A percentile compares a stretch with the other conserved stretches of the same genome.
Conservation (phyloP, 2,888 invertebrate species). For the Brenthis hecate region DNA sequence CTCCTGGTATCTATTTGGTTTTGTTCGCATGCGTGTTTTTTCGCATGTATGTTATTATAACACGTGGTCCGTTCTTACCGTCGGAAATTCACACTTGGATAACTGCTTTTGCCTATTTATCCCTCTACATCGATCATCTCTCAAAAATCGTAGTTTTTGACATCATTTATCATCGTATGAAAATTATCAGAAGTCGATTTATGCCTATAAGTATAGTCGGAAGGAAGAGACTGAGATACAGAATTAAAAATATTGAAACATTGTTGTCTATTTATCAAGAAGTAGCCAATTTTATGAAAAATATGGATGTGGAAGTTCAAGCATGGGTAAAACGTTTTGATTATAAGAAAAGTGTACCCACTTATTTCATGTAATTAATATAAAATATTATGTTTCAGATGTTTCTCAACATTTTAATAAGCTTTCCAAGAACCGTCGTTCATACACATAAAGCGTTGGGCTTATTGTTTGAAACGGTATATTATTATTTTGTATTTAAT, state of each 20-base stretch:
- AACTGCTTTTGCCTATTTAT: neutral
- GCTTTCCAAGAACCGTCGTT: constrained; percentile 6
- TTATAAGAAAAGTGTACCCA: too few species aligned
- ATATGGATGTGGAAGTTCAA: constrained; percentile 16
- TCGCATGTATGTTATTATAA: neutral
- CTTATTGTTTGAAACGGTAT: neutral
- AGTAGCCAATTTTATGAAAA: constrained; percentile 5
- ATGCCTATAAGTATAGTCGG: constrained; percentile 11
- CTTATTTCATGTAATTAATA: too few species aligned
- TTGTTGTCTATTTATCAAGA: constrained; percentile 2
- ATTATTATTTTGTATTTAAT: neutral
- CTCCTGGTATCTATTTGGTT: neutral
- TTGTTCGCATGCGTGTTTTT: neutral
- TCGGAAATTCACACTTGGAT: constrained; percentile 1
- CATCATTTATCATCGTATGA: constrained; percentile 11
- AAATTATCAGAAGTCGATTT: constrained; percentile 11
- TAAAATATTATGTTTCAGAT: constrained; percentile 9
- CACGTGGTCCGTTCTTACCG: neutral
- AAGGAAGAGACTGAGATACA: neutral
- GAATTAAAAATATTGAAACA: constrained; percentile 8
- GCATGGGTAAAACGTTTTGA: constrained; percentile 7
- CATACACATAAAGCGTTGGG: constrained; percentile 3
- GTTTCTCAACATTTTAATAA: neutral
- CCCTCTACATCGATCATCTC: constrained; percentile 2
- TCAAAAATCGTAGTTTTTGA: constrained; percentile 20